Percentiles rank a stretch among this genome's conserved stretches.
These are phyloP conservation scores for Gymnogyps californianus DNA, from an alignment of 2,113 vertebrate genomes.

Conservation along the genomic window DNA sequence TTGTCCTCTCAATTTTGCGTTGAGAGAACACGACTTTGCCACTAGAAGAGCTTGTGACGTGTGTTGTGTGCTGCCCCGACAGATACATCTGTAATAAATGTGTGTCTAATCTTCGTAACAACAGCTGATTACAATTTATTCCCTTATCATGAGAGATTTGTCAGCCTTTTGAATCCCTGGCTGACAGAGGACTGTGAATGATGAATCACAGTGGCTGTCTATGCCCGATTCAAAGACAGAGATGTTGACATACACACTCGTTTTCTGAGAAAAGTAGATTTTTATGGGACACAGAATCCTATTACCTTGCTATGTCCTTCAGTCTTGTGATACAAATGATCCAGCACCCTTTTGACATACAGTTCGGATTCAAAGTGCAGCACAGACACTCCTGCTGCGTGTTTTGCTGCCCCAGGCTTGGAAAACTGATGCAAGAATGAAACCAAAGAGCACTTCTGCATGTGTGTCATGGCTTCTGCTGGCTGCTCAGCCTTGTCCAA, in stretches of 20 bases:
- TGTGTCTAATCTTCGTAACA: not conserved
- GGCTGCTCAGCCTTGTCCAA: not conserved
- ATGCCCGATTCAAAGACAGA: not conserved
- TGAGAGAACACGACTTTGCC: not conserved
- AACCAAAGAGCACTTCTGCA: not conserved
- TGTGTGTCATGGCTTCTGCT: not conserved
- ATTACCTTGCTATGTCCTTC: not conserved
- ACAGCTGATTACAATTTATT: slow-evolving; percentile 29
- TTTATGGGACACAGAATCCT: not conserved
- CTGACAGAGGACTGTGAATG: not conserved
- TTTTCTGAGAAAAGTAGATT: slow-evolving; percentile 37
- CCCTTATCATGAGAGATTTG: not conserved
- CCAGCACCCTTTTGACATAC: not conserved
- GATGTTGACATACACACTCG: not conserved
- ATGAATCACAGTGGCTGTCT: slow-evolving; percentile 7
- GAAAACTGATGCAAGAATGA: not conserved
- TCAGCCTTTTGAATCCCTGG: not conserved
- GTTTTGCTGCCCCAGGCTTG: not conserved
- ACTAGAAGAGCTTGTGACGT: not conserved
- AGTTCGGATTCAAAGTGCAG: not conserved
- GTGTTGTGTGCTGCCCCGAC: not conserved
- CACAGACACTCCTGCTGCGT: not conserved
- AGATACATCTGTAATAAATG: not conserved
- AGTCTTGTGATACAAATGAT: not conserved
- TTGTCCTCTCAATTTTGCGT: not conserved